These are phyloP conservation scores for Isaurus tuberculatus DNA, from an alignment of 92 coral and sea anemone genomes.

Conservation along the genomic window DNA sequence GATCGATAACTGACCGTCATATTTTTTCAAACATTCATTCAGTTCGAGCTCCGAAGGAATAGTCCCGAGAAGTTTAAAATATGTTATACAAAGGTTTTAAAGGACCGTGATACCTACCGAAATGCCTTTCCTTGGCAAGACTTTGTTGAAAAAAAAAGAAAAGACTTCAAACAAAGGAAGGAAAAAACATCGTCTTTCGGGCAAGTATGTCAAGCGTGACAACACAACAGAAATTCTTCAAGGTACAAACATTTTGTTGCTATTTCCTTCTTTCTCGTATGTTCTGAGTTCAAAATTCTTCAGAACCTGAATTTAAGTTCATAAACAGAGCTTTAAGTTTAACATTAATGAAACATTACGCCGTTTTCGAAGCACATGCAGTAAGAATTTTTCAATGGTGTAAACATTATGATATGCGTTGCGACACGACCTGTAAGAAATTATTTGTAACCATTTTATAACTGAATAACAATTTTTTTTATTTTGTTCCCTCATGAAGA, in stretches of 20 bases:
- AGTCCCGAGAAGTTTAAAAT: neutral
- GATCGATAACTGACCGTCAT: neutral
- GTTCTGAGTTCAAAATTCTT: neutral
- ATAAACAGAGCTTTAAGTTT: neutral
- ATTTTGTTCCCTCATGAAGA: no score
- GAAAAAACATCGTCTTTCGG: conserved; percentile 76
- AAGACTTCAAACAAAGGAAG: conserved; percentile 63
- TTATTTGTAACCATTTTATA: neutral
- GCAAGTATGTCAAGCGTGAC: conserved; percentile 89
- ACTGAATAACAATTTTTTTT: no score
- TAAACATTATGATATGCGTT: no score
- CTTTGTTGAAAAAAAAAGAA: conserved; percentile 89
- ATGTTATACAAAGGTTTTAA: neutral
- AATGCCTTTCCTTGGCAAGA: conserved; percentile 94
- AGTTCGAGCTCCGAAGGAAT: neutral
- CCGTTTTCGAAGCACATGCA: neutral
- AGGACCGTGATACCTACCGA: neutral
- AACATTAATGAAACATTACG: neutral
- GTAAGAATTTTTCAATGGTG: no score
- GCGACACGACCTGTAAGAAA: neutral
- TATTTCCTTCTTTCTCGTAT: neutral
- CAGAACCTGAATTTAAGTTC: neutral
- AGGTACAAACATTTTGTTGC: conserved; percentile 53
- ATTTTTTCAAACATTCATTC: neutral
- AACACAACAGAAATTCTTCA: conserved; percentile 85